Percentiles rank a stretch among this genome's conserved stretches.
Conservation (phyloP, 2,113 vertebrate species). For the Aramus guarauna region DNA sequence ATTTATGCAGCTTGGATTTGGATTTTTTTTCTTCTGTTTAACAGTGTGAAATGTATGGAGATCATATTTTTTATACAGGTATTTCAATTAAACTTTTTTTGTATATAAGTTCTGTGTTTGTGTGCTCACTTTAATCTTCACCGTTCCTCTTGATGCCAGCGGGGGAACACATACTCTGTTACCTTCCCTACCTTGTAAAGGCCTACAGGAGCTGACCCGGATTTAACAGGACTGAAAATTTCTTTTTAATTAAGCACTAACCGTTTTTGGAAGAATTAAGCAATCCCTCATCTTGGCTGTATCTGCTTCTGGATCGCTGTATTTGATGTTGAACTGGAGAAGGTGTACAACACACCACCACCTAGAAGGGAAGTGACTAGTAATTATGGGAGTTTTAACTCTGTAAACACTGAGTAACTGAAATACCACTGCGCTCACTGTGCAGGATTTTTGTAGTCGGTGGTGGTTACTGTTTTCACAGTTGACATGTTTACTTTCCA, state of each 20-base stretch:
- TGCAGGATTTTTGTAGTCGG: not conserved
- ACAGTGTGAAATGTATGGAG: slow-evolving; percentile 88
- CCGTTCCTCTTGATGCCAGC: not conserved
- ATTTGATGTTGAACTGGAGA: not conserved
- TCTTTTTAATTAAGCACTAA: not conserved
- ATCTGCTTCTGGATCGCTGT: not conserved
- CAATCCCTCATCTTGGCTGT: not conserved
- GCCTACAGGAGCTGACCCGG: not conserved
- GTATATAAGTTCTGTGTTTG: slow-evolving; percentile 73
- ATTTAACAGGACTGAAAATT: not conserved
- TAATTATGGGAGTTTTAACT: not conserved
- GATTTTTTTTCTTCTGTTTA: slow-evolving; percentile 77
- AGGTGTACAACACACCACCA: not conserved
- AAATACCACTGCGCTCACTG: not conserved
- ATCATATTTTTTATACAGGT: slow-evolving; percentile 97
- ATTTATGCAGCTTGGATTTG: slow-evolving; percentile 77
- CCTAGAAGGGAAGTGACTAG: not conserved
- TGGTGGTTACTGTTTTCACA: not conserved
- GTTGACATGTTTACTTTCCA: slow-evolving; percentile 12
- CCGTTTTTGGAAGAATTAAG: not conserved
- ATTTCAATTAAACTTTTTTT: slow-evolving; percentile 97
- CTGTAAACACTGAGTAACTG: not conserved
- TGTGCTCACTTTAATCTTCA: not conserved
- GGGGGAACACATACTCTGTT: accelerated
- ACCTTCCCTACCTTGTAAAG: not conserved